Evolutionary conservation across 2,113 vertebrate species (phyloP).

Genomic region (Sebastes fasciatus): DNA sequence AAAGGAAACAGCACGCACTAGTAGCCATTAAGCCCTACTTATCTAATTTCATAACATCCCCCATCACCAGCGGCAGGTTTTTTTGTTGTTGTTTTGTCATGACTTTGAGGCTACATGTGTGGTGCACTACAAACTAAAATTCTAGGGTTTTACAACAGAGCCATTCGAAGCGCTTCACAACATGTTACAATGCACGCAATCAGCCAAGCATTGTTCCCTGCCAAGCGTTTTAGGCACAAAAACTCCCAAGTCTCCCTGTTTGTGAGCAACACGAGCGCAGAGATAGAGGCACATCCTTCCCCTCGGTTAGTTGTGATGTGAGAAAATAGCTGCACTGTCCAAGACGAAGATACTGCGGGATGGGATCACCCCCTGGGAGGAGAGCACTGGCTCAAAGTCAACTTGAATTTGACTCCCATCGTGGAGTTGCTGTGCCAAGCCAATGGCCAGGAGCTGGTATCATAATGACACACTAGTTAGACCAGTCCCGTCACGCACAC

Average conservation of each 20-base stretch:
- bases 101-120: conserved; percentile 34
- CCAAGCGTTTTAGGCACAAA: conserved; percentile 32
- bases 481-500: conserved; percentile 57
- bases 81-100: conserved; percentile 29
- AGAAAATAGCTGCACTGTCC: conserved; percentile 52
- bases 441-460: conserved; percentile 65
- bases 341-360: conserved; percentile 57
- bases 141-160: conserved; percentile 36
- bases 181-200: conserved; percentile 35
- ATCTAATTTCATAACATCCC: conserved; percentile 40
- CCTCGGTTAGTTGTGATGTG: conserved; percentile 45
- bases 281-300: conserved; percentile 45
- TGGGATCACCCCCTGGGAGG: conserved; percentile 54
- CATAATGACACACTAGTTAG: conserved; percentile 68
- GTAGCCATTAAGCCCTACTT: conserved; percentile 24
- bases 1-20: conserved; percentile 15
- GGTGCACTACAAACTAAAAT: conserved; percentile 34
- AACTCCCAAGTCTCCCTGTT: conserved; percentile 24
- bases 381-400: conserved; percentile 53
- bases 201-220: conserved; percentile 40
- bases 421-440: conserved; percentile 51
- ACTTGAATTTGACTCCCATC: conserved; percentile 61
- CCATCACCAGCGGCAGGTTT: conserved; percentile 15
- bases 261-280: conserved; percentile 48
- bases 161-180: conserved; percentile 36